Base-by-base conservation (phyloP, 2,113 vertebrate species). In the Callionymus lyra region DNA sequence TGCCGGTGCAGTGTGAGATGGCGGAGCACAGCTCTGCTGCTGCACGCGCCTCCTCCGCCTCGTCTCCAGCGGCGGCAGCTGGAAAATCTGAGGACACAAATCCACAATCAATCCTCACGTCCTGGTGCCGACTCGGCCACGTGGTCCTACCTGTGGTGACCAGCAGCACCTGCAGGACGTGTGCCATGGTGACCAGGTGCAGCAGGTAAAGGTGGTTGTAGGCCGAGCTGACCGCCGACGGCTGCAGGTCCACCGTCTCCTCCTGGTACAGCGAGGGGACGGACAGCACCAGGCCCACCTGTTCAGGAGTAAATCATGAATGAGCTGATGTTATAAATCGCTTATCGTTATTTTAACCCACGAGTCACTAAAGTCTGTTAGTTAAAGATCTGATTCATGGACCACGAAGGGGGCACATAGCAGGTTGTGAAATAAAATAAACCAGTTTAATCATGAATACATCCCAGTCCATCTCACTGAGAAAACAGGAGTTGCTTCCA, bases 201-300 rank as follows among this genome's bases (percentile, higher is more conserved):
- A 99, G 82, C 76, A 97, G 85, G 81, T 98, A 86, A 51, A 97
- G 85, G 49, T 99, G 85, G 72, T 92, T 96, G 76, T 91, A 97
- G 35, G 91, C 87, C 37, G 91, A 87, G 63, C 93, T 92, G 65
- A 93, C 47, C 41, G 88, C 72, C 43, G 95, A 95, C 18, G 95
- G 94, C 17, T 93, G 89, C 33, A 99, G 79, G 43, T 91, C 88
- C 31, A 94, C 90, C 48, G 83, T 55, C 45, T 96, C 89, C 53
- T 98, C 93, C 85, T 91, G 93, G 59, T 98, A 98, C 46, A 99
- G 81, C 3, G 91, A 88, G 6, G 95, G 92, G 62, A 93, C 81
- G 10, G 93, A 88, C 65, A 97, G 76, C 40, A 96, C 89, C 75
- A 87, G 55, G 34, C 90, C 91, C 54, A 97, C 91, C 95, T 99